Evolutionary conservation across 2,888 invertebrate species (phyloP).

Genomic region (Mechanitis messenoides): DNA sequence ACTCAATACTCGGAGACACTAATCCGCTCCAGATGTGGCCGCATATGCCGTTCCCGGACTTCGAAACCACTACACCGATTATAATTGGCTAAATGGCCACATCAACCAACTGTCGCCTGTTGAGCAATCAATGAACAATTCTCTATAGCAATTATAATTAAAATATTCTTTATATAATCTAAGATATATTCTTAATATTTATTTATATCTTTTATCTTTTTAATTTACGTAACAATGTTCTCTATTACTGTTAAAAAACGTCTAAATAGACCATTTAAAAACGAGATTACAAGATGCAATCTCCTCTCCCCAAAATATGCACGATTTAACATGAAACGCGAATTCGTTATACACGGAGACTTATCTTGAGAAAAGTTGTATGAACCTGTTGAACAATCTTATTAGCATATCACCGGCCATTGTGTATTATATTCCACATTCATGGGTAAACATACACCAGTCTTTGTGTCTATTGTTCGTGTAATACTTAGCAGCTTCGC

Average conservation of each 20-base stretch:
- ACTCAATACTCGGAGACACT: conserved; percentile 55
- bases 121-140: conserved; percentile 13
- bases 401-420: conserved; percentile 67
- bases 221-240: conserved; percentile 65
- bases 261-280: conserved; percentile 69
- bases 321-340: conserved; percentile 73
- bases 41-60: conserved; percentile 57
- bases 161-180: background rate
- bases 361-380: conserved; percentile 69
- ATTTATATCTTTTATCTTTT: conserved; percentile 35
- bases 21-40: conserved; percentile 60
- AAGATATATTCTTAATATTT: no score
- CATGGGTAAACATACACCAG: conserved; percentile 75
- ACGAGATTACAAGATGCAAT: conserved; percentile 55
- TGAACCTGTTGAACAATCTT: conserved; percentile 69
- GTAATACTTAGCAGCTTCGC: conserved; percentile 72
- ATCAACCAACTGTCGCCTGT: conserved; percentile 60
- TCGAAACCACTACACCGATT: conserved; percentile 72
- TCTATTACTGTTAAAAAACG: conserved; percentile 58
- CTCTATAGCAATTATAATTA: background rate
- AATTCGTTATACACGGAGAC: conserved; percentile 74
- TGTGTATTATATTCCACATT: conserved; percentile 67
- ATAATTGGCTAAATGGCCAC: conserved; percentile 56
- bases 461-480: conserved; percentile 67
- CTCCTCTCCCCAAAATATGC: conserved; percentile 54